A percentile compares a stretch with the other conserved stretches of the same genome.
Conservation (phyloP, 2,888 invertebrate genomes). For the Andricus quercusramuli region DNA sequence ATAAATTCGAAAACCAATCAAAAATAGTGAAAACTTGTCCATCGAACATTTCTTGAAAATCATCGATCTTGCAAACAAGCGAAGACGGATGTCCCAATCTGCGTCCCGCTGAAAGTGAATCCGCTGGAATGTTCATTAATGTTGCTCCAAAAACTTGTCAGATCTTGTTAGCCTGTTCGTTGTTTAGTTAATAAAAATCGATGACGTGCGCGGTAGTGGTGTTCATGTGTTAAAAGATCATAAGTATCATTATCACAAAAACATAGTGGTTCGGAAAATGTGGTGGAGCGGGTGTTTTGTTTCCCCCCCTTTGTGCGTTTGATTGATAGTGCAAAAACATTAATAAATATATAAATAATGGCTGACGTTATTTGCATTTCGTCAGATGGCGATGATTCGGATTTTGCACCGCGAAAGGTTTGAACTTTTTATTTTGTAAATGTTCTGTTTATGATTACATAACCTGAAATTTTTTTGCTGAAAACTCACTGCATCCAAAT, state of each 20-base stretch:
- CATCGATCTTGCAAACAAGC: neutral
- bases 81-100: too few relatives aligned
- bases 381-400: conserved; percentile 59
- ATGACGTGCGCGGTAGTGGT: too few relatives aligned
- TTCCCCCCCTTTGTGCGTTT: neutral
- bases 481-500: too few relatives aligned
- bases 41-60: neutral
- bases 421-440: conserved; percentile 13
- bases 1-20: neutral
- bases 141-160: neutral
- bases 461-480: neutral
- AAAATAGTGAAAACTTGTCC: neutral
- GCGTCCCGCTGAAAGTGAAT: too few relatives aligned
- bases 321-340: neutral
- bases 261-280: too few relatives aligned
- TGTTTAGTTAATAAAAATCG: neutral
- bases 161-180: neutral
- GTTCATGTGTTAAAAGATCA: too few relatives aligned
- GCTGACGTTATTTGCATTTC: conserved; percentile 64
- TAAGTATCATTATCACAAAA: too few relatives aligned
- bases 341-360: neutral
- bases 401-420: conserved; percentile 56
- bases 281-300: neutral
- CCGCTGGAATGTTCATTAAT: neutral
- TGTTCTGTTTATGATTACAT: neutral